Conservation (phyloP, 1,140 invertebrate species). For the Platyura marginata region DNA sequence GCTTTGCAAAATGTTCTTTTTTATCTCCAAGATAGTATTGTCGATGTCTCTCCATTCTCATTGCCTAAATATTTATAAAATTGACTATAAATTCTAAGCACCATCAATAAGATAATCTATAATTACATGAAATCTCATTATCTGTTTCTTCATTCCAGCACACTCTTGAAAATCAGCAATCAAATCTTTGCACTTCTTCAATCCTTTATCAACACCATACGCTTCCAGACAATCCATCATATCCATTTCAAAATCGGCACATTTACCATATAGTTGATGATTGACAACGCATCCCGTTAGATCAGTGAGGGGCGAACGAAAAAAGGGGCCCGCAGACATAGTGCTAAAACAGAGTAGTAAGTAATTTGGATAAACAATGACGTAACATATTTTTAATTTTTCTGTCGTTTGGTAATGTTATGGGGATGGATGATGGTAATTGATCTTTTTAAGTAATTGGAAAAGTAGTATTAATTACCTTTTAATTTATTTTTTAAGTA, state of each 20-base stretch:
- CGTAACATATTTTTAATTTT: no score
- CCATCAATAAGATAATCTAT: no score
- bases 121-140: slow-evolving; percentile 29
- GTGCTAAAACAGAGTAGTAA: no score
- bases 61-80: slow-evolving; percentile 18
- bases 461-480: no score
- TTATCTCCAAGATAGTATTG: slow-evolving; percentile 30
- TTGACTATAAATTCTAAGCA: neutral
- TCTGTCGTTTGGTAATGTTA: no score
- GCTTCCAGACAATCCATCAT: slow-evolving; percentile 54
- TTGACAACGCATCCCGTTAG: slow-evolving; percentile 36
- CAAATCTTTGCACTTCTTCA: slow-evolving; percentile 33
- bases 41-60: slow-evolving; percentile 31
- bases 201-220: slow-evolving; percentile 39
- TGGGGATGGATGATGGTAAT: no score
- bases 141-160: slow-evolving; percentile 32
- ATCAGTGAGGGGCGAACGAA: slow-evolving; percentile 46
- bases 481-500: no score
- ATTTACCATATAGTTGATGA: slow-evolving; percentile 37
- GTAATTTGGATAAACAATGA: no score
- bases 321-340: slow-evolving; percentile 24
- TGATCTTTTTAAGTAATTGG: no score
- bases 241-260: slow-evolving; percentile 42
- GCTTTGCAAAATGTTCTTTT: slow-evolving; percentile 25
- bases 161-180: slow-evolving; percentile 50